These are phyloP conservation scores for Pteronotus mesoamericanus DNA, from an alignment of 2,797 vertebrate species.

Conservation along the genomic window DNA sequence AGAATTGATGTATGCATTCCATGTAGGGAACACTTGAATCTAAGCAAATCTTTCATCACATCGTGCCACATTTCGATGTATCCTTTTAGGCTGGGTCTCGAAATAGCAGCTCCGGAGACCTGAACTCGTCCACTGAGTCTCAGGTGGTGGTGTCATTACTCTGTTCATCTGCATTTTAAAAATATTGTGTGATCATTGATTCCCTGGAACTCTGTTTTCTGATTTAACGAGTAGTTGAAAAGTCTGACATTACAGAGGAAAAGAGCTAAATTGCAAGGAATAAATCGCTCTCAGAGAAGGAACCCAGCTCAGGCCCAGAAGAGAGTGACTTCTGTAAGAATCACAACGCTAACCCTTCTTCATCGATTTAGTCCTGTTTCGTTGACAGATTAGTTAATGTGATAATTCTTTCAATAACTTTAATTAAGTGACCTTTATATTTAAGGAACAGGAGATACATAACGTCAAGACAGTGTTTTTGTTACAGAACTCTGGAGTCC, in stretches of 20 bases:
- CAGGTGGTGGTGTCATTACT: background rate
- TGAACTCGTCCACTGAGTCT: background rate
- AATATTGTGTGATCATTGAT: background rate
- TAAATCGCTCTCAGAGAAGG: background rate
- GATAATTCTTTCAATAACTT: background rate
- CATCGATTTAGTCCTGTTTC: background rate
- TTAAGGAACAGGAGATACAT: background rate
- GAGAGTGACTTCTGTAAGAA: background rate
- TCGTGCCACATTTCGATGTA: background rate
- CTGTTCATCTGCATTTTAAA: background rate
- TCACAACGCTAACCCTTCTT: background rate
- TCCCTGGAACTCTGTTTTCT: background rate
- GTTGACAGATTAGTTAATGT: background rate
- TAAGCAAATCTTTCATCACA: background rate
- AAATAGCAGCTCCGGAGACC: background rate
- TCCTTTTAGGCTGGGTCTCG: background rate
- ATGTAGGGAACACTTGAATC: background rate
- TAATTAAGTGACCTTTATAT: background rate
- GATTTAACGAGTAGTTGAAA: background rate
- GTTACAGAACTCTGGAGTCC: background rate
- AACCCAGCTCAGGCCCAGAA: background rate
- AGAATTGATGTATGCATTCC: background rate
- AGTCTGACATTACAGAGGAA: background rate
- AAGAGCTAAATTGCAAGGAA: background rate
- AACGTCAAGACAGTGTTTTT: background rate